Conservation (phyloP, 2,888 invertebrate genomes). For the Latrodectus elegans region DNA sequence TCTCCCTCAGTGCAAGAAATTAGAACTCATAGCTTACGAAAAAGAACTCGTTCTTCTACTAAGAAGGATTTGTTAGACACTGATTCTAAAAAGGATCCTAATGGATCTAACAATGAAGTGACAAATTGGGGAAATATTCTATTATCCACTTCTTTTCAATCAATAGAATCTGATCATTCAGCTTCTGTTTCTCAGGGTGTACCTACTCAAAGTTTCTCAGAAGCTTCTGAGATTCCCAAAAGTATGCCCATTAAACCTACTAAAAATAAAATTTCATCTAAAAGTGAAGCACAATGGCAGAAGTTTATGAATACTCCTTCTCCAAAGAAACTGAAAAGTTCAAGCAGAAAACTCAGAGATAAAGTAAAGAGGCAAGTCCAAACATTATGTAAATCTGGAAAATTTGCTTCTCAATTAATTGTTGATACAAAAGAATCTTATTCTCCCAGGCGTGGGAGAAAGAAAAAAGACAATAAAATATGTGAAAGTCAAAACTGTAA, state of each 20-base stretch:
- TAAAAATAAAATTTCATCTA: neutral
- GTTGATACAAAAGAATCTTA: neutral
- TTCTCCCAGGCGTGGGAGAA: neutral
- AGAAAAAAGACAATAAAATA: neutral
- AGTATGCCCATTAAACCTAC: neutral
- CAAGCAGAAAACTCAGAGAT: constrained; percentile 5
- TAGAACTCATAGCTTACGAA: constrained; percentile 11
- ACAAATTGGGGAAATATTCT: constrained; percentile 27
- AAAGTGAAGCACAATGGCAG: constrained; percentile 16
- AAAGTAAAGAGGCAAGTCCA: constrained; percentile 26
- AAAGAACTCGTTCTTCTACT: constrained; percentile 10
- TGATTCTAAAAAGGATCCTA: neutral
- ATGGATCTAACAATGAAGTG: constrained; percentile 7
- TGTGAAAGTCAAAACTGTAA: neutral
- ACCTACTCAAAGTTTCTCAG: too few relatives aligned
- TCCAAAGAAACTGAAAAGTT: neutral
- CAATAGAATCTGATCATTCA: neutral
- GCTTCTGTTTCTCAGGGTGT: too few relatives aligned
- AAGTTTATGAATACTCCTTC: constrained; percentile 26
- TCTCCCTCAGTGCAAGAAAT: neutral
- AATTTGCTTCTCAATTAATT: neutral
- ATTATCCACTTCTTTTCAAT: constrained; percentile 20
- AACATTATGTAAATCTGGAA: constrained; percentile 27
- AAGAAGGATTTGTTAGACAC: neutral
- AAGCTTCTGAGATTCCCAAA: neutral